Percentiles rank a stretch among this genome's conserved stretches.
Conservation (phyloP, 2,888 invertebrate genomes). For the Drosophila lutescens region DNA sequence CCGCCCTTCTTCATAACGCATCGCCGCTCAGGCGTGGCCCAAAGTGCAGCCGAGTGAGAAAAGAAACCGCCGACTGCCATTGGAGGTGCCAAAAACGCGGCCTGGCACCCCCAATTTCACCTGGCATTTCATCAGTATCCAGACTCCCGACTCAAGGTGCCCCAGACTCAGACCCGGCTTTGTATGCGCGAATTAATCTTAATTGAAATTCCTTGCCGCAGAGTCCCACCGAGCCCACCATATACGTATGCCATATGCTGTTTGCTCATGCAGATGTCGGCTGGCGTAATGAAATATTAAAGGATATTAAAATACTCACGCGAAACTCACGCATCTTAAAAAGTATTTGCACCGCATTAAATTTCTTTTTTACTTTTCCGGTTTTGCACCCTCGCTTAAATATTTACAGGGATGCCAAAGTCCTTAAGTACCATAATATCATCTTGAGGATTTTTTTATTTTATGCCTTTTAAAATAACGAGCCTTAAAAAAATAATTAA, state of each 20-base stretch:
- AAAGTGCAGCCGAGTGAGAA: conserved; percentile 74
- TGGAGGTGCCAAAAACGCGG: conserved; percentile 54
- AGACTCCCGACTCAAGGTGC: conserved; percentile 15
- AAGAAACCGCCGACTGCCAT: conserved; percentile 60
- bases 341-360: conserved; percentile 65
- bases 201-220: conserved; percentile 76
- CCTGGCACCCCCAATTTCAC: conserved; percentile 20
- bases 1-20: conserved; percentile 70
- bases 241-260: conserved; percentile 52
- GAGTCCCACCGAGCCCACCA: conserved; percentile 21
- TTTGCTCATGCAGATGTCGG: conserved; percentile 30
- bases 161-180: conserved; percentile 33
- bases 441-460: no score
- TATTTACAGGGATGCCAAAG: background rate
- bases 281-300: conserved; percentile 62
- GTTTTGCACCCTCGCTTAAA: conserved; percentile 4
- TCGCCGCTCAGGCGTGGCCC: conserved; percentile 67
- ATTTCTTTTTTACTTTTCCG: conserved; percentile 54
- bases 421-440: background rate
- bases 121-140: conserved; percentile 12
- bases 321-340: conserved; percentile 44
- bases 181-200: conserved; percentile 78
- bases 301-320: conserved; percentile 67
- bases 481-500: no score
- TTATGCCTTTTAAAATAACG: no score